These are phyloP conservation scores for Hyposmocoma kahamanoa DNA, from an alignment of 1,140 invertebrate species.

Conservation along the genomic window DNA sequence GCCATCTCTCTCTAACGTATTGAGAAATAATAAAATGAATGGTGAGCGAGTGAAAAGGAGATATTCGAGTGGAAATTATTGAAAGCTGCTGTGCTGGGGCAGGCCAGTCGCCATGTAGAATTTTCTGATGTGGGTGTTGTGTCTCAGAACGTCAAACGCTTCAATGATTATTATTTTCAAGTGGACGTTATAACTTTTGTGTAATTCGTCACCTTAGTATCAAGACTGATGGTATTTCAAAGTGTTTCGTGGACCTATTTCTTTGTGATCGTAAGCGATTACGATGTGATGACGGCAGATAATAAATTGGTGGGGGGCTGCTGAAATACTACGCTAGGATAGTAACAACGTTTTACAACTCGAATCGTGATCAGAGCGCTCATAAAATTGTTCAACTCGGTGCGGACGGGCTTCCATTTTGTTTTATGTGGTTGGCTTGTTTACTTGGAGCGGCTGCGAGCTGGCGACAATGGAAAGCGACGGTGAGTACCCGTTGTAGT, in stretches of 20 bases:
- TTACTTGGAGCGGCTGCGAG: slow-evolving; percentile 54
- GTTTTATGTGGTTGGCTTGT: slow-evolving; percentile 70
- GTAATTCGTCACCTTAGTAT: slow-evolving; percentile 44
- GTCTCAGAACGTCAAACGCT: slow-evolving; percentile 70
- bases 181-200: slow-evolving; percentile 58
- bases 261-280: slow-evolving; percentile 51
- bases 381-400: slow-evolving; percentile 65
- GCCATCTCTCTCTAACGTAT: slow-evolving; percentile 57
- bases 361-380: slow-evolving; percentile 47
- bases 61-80: slow-evolving; percentile 68
- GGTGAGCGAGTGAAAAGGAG: slow-evolving; percentile 67
- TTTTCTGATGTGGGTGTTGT: slow-evolving; percentile 74
- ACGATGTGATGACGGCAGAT: slow-evolving; percentile 58
- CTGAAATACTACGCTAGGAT: slow-evolving; percentile 73
- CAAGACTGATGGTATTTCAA: slow-evolving; percentile 34
- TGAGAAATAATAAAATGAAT: slow-evolving; percentile 72
- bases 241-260: slow-evolving; percentile 39
- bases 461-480: slow-evolving; percentile 66
- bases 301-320: slow-evolving; percentile 68
- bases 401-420: slow-evolving; percentile 69
- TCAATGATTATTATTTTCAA: slow-evolving; percentile 72
- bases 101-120: slow-evolving; percentile 70
- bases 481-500: slow-evolving; percentile 54
- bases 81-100: slow-evolving; percentile 45
- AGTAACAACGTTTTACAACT: slow-evolving; percentile 74